A percentile compares a stretch with the other conserved stretches of the same genome.
Conservation (phyloP, 1,140 invertebrate genomes). For the Trialeurodes vaporariorum region DNA sequence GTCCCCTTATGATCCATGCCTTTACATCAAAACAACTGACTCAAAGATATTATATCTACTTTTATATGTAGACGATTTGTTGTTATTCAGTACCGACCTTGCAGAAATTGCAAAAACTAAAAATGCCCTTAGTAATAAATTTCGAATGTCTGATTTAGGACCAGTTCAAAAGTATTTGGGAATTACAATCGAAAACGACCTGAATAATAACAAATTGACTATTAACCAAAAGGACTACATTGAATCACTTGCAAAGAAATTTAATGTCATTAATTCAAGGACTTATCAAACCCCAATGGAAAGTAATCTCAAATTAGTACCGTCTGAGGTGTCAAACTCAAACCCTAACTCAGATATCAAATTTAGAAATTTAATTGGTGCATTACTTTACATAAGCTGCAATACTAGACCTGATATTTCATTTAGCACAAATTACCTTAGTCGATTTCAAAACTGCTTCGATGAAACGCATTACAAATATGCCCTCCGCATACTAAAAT, state of each 20-base stretch:
- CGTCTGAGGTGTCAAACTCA: constrained; percentile 6
- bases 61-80: too few relatives aligned
- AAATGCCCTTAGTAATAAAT: too few relatives aligned
- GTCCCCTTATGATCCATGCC: constrained; percentile 6
- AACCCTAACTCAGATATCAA: constrained; percentile 10
- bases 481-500: constrained; percentile 35
- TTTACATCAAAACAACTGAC: not conserved
- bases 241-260: constrained; percentile 22
- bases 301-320: constrained; percentile 16
- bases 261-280: constrained; percentile 24
- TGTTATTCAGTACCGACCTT: too few relatives aligned
- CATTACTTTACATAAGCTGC: constrained; percentile 35
- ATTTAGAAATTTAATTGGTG: constrained; percentile 30
- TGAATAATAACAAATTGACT: too few relatives aligned
- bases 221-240: constrained; percentile 15
- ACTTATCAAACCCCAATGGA: constrained; percentile 27
- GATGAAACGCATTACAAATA: constrained; percentile 31
- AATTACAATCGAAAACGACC: constrained; percentile 7
- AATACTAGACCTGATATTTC: constrained; percentile 37
- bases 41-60: constrained; percentile 2
- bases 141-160: constrained; percentile 2
- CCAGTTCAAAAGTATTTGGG: constrained; percentile 8
- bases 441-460: constrained; percentile 35
- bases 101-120: too few relatives aligned
- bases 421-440: constrained; percentile 34